phyloP scores from a whole-genome alignment of 1,140 invertebrate genomes.

The Venturia canescens region DNA sequence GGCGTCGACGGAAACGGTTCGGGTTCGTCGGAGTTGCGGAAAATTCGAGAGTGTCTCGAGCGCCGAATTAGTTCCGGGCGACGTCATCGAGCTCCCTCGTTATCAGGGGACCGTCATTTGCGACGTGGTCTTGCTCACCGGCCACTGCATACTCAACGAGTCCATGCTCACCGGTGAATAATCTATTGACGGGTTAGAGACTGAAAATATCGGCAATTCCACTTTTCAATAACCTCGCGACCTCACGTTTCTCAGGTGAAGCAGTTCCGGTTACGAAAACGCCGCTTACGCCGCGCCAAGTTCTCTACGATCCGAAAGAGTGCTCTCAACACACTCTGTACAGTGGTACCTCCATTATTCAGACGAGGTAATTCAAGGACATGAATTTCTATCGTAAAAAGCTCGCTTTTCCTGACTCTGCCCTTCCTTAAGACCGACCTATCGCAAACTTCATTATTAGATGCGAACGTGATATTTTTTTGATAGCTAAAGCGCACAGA shows the following conservation, averaged over 20 bases:
- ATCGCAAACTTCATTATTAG: no score
- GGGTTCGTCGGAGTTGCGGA: conserved; percentile 76
- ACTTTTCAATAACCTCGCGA: neutral
- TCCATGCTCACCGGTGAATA: conserved; percentile 93
- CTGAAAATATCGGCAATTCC: neutral
- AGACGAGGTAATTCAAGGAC: conserved; percentile 68
- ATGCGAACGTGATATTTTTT: no score
- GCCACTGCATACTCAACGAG: conserved; percentile 96
- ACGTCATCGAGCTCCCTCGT: conserved; percentile 92
- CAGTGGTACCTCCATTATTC: conserved; percentile 74
- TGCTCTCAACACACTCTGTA: conserved; percentile 73
- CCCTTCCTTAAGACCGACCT: no score
- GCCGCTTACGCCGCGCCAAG: conserved; percentile 65
- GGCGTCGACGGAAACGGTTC: conserved; percentile 80
- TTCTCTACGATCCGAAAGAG: conserved; percentile 70
- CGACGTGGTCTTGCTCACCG: conserved; percentile 92
- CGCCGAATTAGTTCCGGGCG: conserved; percentile 90
- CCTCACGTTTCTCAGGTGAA: conserved; percentile 61
- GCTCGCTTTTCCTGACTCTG: no score
- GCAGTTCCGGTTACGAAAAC: conserved; percentile 74
- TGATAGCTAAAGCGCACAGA: no score
- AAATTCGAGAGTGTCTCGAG: conserved; percentile 77
- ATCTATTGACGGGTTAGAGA: neutral
- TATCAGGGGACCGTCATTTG: conserved; percentile 91
- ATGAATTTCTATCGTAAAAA: no score